These are phyloP conservation scores for Drosophila setifemur DNA, from an alignment of 1,140 invertebrate species.

Conservation along the genomic window DNA sequence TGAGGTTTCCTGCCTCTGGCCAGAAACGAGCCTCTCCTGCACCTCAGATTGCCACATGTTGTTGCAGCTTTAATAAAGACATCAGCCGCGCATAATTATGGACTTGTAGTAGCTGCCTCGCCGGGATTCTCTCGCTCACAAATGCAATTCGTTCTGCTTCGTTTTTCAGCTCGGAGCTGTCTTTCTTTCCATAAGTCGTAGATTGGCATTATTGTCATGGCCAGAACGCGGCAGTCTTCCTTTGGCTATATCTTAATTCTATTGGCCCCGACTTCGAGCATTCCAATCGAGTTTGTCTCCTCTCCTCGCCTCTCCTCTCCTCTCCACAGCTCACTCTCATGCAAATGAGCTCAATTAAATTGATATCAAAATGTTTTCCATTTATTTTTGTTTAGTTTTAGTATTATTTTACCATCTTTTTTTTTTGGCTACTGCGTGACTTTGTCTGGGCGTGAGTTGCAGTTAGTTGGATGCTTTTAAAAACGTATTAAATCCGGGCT, in stretches of 20 bases:
- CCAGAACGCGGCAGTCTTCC: slow-evolving; percentile 17
- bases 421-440: slow-evolving; percentile 41
- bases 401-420: neutral
- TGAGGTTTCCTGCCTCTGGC: slow-evolving; percentile 30
- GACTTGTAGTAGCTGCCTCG: slow-evolving; percentile 66
- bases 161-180: slow-evolving; percentile 61
- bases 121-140: slow-evolving; percentile 23
- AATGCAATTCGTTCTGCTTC: slow-evolving; percentile 78
- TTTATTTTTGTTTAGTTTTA: slow-evolving; percentile 43
- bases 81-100: slow-evolving; percentile 79
- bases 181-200: slow-evolving; percentile 70
- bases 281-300: slow-evolving; percentile 5
- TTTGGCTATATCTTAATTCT: slow-evolving; percentile 62
- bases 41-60: slow-evolving; percentile 65
- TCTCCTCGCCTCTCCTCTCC: neutral
- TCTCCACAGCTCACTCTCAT: slow-evolving; percentile 24
- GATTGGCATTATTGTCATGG: slow-evolving; percentile 80
- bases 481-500: slow-evolving; percentile 10
- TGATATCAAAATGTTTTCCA: slow-evolving; percentile 61
- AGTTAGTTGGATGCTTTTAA: slow-evolving; percentile 34
- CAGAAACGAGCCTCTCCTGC: slow-evolving; percentile 9
- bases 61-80: slow-evolving; percentile 79
- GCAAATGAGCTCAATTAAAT: slow-evolving; percentile 72
- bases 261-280: slow-evolving; percentile 56
- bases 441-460: slow-evolving; percentile 28